Percentiles rank a stretch among this genome's conserved stretches.
Evolutionary conservation across 1,140 invertebrate species (phyloP).

Genomic region (Antheraea mylitta): DNA sequence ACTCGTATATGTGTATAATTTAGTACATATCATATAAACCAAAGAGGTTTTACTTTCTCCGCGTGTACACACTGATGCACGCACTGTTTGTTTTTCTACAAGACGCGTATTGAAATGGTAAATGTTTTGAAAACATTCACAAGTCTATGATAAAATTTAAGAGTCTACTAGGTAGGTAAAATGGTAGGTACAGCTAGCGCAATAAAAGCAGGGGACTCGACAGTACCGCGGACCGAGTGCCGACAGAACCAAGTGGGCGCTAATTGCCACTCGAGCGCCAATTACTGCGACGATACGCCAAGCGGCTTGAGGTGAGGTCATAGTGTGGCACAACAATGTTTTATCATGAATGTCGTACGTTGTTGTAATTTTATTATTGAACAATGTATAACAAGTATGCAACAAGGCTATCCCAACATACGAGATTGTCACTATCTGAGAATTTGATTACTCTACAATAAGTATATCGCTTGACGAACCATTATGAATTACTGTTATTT

Average conservation of each 20-base stretch:
- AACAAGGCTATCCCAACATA: too few species aligned
- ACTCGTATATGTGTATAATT: too few species aligned
- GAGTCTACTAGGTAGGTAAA: conserved; percentile 16
- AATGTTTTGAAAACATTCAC: neutral
- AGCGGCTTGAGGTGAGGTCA: conserved; percentile 8
- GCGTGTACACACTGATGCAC: too few species aligned
- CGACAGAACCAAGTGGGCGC: conserved; percentile 55
- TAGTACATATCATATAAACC: too few species aligned
- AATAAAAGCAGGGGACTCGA: conserved; percentile 27
- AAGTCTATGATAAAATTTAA: neutral
- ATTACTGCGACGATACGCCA: conserved; percentile 53
- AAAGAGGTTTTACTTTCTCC: too few species aligned
- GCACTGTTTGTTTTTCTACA: too few species aligned
- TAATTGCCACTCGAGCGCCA: conserved; percentile 72
- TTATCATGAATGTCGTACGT: neutral
- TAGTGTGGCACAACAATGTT: neutral
- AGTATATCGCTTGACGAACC: too few species aligned
- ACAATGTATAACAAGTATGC: too few species aligned
- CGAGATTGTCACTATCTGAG: too few species aligned
- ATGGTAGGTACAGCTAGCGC: conserved; percentile 23
- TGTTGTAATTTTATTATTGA: neutral
- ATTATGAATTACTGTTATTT: too few species aligned
- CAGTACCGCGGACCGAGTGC: conserved; percentile 34
- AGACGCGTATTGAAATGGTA: too few species aligned
- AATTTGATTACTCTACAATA: too few species aligned